A percentile compares a stretch with the other conserved stretches of the same genome.
phyloP scores from a whole-genome alignment of 2,113 vertebrate genomes.

The Quiscalus mexicanus region DNA sequence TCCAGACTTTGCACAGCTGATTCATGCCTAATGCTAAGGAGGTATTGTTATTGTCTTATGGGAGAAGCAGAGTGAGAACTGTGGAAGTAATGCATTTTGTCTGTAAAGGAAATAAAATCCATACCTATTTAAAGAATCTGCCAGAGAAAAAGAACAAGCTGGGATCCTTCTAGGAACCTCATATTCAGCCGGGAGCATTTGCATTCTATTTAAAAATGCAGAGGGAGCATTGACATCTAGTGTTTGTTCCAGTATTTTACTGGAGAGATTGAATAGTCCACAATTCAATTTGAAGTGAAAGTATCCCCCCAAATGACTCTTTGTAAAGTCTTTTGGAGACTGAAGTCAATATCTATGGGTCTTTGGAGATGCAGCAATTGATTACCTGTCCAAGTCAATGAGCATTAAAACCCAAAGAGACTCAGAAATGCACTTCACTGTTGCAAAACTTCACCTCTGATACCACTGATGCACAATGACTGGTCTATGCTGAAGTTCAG shows the following conservation, averaged over 20 bases:
- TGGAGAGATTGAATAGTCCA: constrained; percentile 75
- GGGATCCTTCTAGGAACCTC: constrained; percentile 2
- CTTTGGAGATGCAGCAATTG: constrained; percentile 74
- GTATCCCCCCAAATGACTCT: constrained; percentile 71
- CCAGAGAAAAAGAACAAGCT: not conserved
- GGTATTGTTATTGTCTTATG: not conserved
- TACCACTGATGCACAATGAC: constrained; percentile 25
- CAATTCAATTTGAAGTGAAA: constrained; percentile 79
- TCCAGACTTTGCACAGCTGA: not conserved
- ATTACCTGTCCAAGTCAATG: constrained; percentile 79
- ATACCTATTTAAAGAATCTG: constrained; percentile 63
- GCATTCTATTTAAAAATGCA: constrained; percentile 71
- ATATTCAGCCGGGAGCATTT: not conserved
- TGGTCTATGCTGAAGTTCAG: not conserved
- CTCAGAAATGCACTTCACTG: constrained; percentile 32
- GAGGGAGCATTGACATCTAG: constrained; percentile 41
- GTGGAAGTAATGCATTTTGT: constrained; percentile 33
- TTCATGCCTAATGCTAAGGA: not conserved
- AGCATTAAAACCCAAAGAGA: constrained; percentile 72
- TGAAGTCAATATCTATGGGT: constrained; percentile 74
- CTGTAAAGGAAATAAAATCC: constrained; percentile 62
- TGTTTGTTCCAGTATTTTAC: constrained; percentile 67
- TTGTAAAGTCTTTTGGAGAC: constrained; percentile 77
- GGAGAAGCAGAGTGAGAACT: not conserved
- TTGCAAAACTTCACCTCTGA: constrained; percentile 43